Conservation (phyloP, 2,113 vertebrate genomes). For the Ranitomeya variabilis region DNA sequence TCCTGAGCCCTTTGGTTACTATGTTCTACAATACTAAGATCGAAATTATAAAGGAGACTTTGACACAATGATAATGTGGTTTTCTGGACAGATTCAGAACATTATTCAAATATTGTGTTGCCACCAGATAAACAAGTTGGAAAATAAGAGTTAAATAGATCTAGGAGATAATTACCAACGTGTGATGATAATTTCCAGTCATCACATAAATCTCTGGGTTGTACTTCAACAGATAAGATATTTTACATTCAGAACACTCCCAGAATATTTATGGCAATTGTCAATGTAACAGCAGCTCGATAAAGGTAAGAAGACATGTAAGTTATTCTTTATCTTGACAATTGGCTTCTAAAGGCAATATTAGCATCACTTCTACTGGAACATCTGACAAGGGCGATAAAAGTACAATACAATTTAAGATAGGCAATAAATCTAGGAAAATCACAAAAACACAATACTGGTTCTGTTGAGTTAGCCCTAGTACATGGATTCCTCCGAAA, state of each 20-base stretch:
- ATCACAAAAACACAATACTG: not conserved
- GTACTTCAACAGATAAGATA: not conserved
- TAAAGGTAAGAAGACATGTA: conserved; percentile 20
- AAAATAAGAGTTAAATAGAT: not conserved
- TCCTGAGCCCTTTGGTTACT: too few relatives aligned
- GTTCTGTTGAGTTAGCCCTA: not conserved
- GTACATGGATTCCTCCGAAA: not conserved
- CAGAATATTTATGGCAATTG: conserved; percentile 15
- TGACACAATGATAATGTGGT: not conserved
- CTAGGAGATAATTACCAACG: not conserved
- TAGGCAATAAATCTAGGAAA: not conserved
- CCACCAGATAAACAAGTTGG: not conserved
- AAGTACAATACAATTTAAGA: conserved; percentile 10
- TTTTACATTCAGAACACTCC: conserved; percentile 11
- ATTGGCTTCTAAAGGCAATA: conserved; percentile 30
- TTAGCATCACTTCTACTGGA: conserved; percentile 10
- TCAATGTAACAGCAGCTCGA: conserved; percentile 22
- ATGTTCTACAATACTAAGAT: not conserved
- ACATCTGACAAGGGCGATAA: conserved; percentile 15
- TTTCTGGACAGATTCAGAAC: not conserved
- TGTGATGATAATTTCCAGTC: not conserved
- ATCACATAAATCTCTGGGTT: not conserved
- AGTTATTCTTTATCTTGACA: conserved; percentile 22
- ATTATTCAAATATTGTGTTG: not conserved
- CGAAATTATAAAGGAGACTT: not conserved